Conservation (phyloP, 2,113 vertebrate species). For the Cyphomyrus discorhynchus region DNA sequence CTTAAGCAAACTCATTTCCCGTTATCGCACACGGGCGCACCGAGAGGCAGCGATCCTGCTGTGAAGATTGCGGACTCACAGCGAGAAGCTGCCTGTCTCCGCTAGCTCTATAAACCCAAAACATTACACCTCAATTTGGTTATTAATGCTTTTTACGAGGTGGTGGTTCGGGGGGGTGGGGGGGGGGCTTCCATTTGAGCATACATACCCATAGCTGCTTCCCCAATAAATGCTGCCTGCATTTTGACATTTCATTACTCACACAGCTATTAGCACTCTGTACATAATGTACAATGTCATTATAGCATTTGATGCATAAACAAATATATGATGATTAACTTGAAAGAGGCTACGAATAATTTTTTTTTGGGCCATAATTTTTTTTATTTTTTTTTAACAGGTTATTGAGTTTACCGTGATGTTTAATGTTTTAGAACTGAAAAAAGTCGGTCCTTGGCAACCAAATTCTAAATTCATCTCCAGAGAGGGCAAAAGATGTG, state of each 20-base stretch:
- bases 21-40: conserved; percentile 52
- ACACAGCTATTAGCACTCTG: neutral
- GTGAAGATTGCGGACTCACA: conserved; percentile 66
- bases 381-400: neutral
- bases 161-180: conserved; percentile 16
- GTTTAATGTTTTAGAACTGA: neutral
- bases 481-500: neutral
- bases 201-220: neutral
- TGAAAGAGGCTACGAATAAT: neutral
- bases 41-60: conserved; percentile 48
- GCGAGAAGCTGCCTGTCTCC: conserved; percentile 56
- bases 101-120: conserved; percentile 70
- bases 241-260: neutral
- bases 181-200: conserved; percentile 34
- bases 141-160: conserved; percentile 37
- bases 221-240: neutral
- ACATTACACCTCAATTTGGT: conserved; percentile 66
- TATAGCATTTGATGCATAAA: conserved; percentile 1
- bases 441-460: neutral
- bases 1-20: conserved; percentile 63
- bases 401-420: neutral
- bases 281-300: neutral
- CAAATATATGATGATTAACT: conserved; percentile 3
- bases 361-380: neutral
- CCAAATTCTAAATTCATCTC: neutral